Conservation (phyloP, 2,797 vertebrate species). For the Rhincodon typus region DNA sequence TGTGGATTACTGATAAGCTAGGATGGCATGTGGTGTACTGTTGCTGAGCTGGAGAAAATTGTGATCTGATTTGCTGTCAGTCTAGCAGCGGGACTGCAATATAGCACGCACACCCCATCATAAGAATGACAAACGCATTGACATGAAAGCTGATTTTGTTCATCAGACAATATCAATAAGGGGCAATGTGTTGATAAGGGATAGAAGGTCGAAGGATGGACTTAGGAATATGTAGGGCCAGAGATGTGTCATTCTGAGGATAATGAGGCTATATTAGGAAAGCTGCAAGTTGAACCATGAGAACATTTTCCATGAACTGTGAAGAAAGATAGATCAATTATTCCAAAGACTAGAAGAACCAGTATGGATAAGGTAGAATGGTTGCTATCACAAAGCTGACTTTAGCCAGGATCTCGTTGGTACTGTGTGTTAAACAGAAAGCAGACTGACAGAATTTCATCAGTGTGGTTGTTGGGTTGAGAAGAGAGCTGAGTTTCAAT, state of each 20-base stretch:
- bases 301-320: neutral
- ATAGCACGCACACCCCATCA: too few relatives aligned
- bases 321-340: neutral
- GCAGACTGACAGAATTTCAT: neutral
- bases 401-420: neutral
- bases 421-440: neutral
- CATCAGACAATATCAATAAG: neutral
- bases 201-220: neutral
- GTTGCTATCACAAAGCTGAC: neutral
- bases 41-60: neutral
- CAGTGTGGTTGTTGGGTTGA: neutral
- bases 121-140: neutral
- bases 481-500: neutral
- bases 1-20: neutral
- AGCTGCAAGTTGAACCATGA: neutral
- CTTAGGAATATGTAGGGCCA: neutral
- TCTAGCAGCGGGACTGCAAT: neutral
- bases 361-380: neutral
- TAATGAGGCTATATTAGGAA: neutral
- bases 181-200: neutral
- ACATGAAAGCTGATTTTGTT: neutral
- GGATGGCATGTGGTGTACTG: neutral
- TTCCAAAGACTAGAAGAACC: neutral
- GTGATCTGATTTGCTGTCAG: too few relatives aligned
- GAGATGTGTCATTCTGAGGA: neutral